Base-by-base conservation (phyloP, 2,797 vertebrate species). In the Apogon talboti region DNA sequence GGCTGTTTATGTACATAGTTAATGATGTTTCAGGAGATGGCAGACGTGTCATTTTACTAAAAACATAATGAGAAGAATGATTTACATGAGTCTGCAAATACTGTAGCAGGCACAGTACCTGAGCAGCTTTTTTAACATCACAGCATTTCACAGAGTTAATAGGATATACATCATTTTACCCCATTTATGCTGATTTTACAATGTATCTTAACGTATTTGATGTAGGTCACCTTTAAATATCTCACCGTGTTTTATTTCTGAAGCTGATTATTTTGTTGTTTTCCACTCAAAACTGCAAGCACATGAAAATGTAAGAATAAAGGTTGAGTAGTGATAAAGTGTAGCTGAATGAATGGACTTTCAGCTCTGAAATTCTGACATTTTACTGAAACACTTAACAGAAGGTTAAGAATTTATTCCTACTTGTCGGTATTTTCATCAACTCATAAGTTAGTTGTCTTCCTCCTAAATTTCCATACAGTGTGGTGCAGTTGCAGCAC, bases 381-480 rank as follows among this genome's bases (percentile, higher is more conserved):
- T 71, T 81, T 85, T 76, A 66, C 68, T 42, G 2, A 47, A 33
- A 51, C 53, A 53, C 74, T 75, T 66, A 19, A 41, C 60, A 59
- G 67, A 52, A 71, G 74, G 66, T 56, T 73, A 67, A 62, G 44
- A 72, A 63, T 41, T 11, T 2, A 56, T 62, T 48, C 49, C 52
- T 19, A 33, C 57, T 66, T 6, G 9, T 55, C 57, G 58, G 53
- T 63, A 44, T 67, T 75, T 68, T 74, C 48, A 64, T 74, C 0
- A 19, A 54, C 52, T 75, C 35, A 3, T 40, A 38, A 63, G 44
- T 55, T 7, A 9, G 38, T 24, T 33, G n/a, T 71, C 51, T 58
- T 37, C 52, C 15, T 71, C 47, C 19, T 57, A 12, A 68, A 82
- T 62, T 16, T 48, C 45, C 48, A 42, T 53, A 42, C 43, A 61